Evolutionary conservation across 2,888 invertebrate species (phyloP).

Genomic region (Scaptomyza caliginosa): DNA sequence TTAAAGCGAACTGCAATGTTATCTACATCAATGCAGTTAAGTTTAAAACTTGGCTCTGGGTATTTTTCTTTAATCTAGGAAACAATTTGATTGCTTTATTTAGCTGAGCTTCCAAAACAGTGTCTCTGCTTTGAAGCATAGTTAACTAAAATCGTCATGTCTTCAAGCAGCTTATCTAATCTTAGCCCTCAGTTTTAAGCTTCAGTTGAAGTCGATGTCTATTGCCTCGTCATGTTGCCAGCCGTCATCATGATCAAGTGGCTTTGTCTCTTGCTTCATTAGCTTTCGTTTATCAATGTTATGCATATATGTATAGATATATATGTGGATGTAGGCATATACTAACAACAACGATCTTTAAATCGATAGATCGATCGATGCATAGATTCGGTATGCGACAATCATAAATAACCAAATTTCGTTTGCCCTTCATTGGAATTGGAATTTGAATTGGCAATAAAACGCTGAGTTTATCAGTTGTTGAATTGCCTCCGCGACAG

Average conservation of each 20-base stretch:
- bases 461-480: slow-evolving; percentile 72
- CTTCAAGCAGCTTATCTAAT: slow-evolving; percentile 34
- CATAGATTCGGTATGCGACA: slow-evolving; percentile 30
- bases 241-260: slow-evolving; percentile 16
- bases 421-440: slow-evolving; percentile 42
- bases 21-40: slow-evolving; percentile 20
- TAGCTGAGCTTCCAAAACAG: neutral
- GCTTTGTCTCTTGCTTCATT: slow-evolving; percentile 25
- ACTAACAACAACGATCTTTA: slow-evolving; percentile 22
- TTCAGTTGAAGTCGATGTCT: too few species aligned
- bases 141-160: slow-evolving; percentile 15
- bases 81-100: slow-evolving; percentile 49
- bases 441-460: slow-evolving; percentile 75
- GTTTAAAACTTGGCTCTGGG: neutral
- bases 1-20: slow-evolving; percentile 3
- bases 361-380: slow-evolving; percentile 22
- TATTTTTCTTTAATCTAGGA: slow-evolving; percentile 9
- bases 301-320: slow-evolving; percentile 31
- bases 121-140: slow-evolving; percentile 4
- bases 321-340: too few species aligned
- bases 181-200: slow-evolving; percentile 7
- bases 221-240: slow-evolving; percentile 14
- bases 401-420: slow-evolving; percentile 47
- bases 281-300: slow-evolving; percentile 46
- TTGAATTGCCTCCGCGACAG: slow-evolving; percentile 37